Evolutionary conservation across 2,888 invertebrate genomes (phyloP).

Genomic region (Drosophila nigritarsus): DNA sequence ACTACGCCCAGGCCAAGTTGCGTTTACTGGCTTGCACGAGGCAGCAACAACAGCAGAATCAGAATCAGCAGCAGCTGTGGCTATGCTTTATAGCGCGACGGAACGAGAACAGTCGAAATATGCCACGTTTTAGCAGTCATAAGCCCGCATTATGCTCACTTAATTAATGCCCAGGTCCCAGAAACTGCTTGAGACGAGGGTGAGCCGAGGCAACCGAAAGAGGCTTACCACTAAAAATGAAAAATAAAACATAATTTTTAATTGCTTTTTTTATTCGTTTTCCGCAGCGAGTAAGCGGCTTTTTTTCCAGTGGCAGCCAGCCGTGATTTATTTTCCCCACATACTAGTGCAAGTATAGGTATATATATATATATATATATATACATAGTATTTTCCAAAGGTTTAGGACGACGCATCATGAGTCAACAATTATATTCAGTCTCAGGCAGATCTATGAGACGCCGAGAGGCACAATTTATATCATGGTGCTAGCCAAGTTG

Average conservation of each 20-base stretch:
- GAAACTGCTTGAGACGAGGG: constrained; percentile 33
- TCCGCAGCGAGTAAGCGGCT: constrained; percentile 60
- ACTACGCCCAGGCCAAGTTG: constrained; percentile 52
- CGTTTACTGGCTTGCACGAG: constrained; percentile 36
- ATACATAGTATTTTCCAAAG: not conserved
- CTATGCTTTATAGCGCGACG: constrained; percentile 47
- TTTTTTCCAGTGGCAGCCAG: constrained; percentile 43
- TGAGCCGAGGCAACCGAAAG: constrained; percentile 39
- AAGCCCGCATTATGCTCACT: constrained; percentile 81
- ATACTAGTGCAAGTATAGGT: constrained; percentile 18
- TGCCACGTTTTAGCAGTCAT: constrained; percentile 77
- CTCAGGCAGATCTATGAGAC: constrained; percentile 17
- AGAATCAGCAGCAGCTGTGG: constrained; percentile 14
- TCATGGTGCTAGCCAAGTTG: constrained; percentile 16
- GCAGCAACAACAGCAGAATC: not conserved
- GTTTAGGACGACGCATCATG: constrained; percentile 29
- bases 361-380: not conserved
- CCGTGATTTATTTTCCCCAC: constrained; percentile 47
- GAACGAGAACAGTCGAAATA: constrained; percentile 54
- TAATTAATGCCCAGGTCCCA: constrained; percentile 67
- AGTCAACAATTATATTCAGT: constrained; percentile 42
- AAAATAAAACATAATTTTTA: constrained; percentile 74
- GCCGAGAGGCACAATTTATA: not conserved
- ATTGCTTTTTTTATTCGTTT: constrained; percentile 68
- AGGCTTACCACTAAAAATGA: constrained; percentile 32